A percentile compares a stretch with the other conserved stretches of the same genome.
phyloP scores from a whole-genome alignment of 2,113 vertebrate genomes.

The Alligator mississippiensis region DNA sequence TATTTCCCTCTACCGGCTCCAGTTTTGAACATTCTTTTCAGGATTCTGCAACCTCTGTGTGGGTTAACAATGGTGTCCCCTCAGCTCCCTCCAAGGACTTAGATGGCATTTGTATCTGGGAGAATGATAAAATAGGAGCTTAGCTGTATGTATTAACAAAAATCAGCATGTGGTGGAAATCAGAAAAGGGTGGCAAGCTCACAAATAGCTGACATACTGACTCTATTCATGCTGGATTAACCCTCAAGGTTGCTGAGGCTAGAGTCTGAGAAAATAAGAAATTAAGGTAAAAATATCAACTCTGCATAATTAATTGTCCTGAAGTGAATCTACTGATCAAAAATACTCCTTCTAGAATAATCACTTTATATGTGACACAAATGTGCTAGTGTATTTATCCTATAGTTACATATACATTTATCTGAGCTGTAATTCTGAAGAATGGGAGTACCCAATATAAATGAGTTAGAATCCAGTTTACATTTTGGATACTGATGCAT shows the following conservation, averaged over 20 bases:
- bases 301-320: conserved; percentile 70
- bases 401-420: neutral
- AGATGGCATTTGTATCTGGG: conserved; percentile 32
- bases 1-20: neutral
- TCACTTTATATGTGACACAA: neutral
- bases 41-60: neutral
- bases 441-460: rapidly evolving
- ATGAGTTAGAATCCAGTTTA: neutral
- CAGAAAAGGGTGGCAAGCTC: conserved; percentile 61
- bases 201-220: conserved; percentile 54
- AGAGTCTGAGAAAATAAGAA: conserved; percentile 49
- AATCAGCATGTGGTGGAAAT: conserved; percentile 41
- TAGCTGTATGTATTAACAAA: conserved; percentile 11
- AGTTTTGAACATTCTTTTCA: neutral
- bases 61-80: neutral
- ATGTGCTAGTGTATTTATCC: neutral
- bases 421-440: neutral
- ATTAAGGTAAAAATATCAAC: neutral
- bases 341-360: conserved; percentile 24
- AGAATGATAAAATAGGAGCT: conserved; percentile 1
- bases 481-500: neutral
- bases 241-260: conserved; percentile 68
- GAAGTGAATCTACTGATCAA: conserved; percentile 51
- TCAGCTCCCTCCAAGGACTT: neutral
- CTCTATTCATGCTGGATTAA: conserved; percentile 63